These are phyloP conservation scores for Dioctria rufipes DNA, from an alignment of 2,888 invertebrate species.

Conservation along the genomic window DNA sequence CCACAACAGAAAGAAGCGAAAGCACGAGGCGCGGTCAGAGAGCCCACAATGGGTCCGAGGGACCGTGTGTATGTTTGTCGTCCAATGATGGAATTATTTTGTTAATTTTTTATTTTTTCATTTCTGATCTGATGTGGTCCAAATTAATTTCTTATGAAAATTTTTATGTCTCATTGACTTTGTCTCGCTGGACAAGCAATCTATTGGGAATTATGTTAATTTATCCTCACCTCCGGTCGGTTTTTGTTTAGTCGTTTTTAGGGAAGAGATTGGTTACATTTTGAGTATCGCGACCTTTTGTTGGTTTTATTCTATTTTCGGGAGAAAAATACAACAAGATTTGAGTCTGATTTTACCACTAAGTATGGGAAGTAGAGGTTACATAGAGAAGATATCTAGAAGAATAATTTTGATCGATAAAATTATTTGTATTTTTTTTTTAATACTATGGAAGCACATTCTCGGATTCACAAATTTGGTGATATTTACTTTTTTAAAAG, in stretches of 20 bases:
- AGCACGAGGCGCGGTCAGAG: background rate
- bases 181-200: conserved; percentile 53
- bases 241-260: conserved; percentile 18
- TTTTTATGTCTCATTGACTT: conserved; percentile 54
- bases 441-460: too few relatives aligned
- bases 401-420: too few relatives aligned
- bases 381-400: too few relatives aligned
- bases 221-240: conserved; percentile 55
- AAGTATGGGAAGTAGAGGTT: too few relatives aligned
- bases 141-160: conserved; percentile 58
- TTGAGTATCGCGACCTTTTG: background rate
- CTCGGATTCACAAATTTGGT: too few relatives aligned
- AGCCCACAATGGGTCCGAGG: background rate
- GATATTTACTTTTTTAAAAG: too few relatives aligned
- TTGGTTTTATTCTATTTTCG: too few relatives aligned
- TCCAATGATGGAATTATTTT: conserved; percentile 41
- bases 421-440: too few relatives aligned
- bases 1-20: conserved; percentile 21
- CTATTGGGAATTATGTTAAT: conserved; percentile 59
- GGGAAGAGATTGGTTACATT: background rate
- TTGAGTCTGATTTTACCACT: too few relatives aligned
- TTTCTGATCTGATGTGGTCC: conserved; percentile 36
- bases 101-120: conserved; percentile 23
- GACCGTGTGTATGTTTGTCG: background rate
- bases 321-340: too few relatives aligned